A percentile compares a stretch with the other conserved stretches of the same genome.
phyloP scores from a whole-genome alignment of 2,888 invertebrate genomes.

The Pterobdella sp. region DNA sequence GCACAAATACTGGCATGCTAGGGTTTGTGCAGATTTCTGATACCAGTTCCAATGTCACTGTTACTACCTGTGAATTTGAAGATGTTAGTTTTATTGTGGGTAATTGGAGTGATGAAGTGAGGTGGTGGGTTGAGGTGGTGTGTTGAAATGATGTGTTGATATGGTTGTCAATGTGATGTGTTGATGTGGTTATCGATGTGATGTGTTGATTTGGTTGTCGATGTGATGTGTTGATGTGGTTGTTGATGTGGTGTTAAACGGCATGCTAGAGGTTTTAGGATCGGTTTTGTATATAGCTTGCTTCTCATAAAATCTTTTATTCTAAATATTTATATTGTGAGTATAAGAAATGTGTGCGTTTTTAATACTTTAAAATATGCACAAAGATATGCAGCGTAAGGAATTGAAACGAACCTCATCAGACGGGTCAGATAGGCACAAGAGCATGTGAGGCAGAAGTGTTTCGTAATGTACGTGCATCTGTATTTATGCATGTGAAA shows the following conservation, averaged over 20 bases:
- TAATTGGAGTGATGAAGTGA: not conserved
- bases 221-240: too few species aligned
- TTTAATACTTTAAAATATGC: too few species aligned
- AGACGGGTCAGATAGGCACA: slow-evolving; percentile 76
- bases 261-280: too few species aligned
- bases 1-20: too few species aligned
- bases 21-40: slow-evolving; percentile 59
- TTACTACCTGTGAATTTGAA: slow-evolving; percentile 60
- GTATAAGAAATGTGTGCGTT: too few species aligned
- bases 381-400: too few species aligned
- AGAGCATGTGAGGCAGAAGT: slow-evolving; percentile 64
- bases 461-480: slow-evolving; percentile 56
- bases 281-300: too few species aligned
- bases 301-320: too few species aligned
- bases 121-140: not conserved
- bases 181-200: too few species aligned
- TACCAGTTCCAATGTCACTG: slow-evolving; percentile 66
- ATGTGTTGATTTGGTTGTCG: too few species aligned
- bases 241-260: too few species aligned
- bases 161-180: not conserved
- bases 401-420: slow-evolving; percentile 72
- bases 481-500: slow-evolving; percentile 43
- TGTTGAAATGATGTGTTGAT: not conserved
- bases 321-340: too few species aligned
- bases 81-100: slow-evolving; percentile 56